Base-by-base conservation (phyloP, 2,113 vertebrate genomes). In the Sturnus vulgaris region DNA sequence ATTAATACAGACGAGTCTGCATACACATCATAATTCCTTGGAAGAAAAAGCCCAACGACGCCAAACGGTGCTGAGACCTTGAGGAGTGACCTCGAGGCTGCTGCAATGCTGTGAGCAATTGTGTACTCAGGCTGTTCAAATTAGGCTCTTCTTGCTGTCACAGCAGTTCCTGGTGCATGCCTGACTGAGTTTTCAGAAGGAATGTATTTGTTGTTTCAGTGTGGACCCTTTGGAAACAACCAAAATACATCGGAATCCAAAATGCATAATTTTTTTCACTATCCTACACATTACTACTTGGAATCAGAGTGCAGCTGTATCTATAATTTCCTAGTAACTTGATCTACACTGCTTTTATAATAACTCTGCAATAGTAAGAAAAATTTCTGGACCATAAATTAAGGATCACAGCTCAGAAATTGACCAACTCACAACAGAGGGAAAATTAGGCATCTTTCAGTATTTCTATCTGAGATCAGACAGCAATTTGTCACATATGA, bases 91-190 rank as follows among this genome's bases (percentile, higher is more conserved):
- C 92, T 95, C 16, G 2, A 53, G 47, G 28, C 37, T 93, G 85
- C 94, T 95, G 95, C 95, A 97, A 18, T 78, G 90, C 92, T 95
- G 79, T 10, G 19, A 95, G 88, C 71, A 69, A 91, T 71, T 40
- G 5, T 44, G 88, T 89, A 33, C 80, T 80, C 77, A 84, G 64
- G 77, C 82, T 89, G 76, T 52, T 94, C 85, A 65, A 73, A 96
- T 92, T 37, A 71, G 80, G 66, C 49, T 88, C 65, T 83, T 93
- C 55, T 82, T 95, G 91, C 96, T 96, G 92, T 46, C 66, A 56
- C 91, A 96, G 95, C 95, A 95, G 61, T 93, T 95, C 70, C 86
- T 7, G 2, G 40, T 61, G 37, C 86, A 77, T 15, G 91, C 94
- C 93, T 72, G 84, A 81, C 91, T 90, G 75, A 92, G 52, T 79